These are phyloP conservation scores for Platypus cylindrus DNA, from an alignment of 2,888 invertebrate species.

Conservation along the genomic window DNA sequence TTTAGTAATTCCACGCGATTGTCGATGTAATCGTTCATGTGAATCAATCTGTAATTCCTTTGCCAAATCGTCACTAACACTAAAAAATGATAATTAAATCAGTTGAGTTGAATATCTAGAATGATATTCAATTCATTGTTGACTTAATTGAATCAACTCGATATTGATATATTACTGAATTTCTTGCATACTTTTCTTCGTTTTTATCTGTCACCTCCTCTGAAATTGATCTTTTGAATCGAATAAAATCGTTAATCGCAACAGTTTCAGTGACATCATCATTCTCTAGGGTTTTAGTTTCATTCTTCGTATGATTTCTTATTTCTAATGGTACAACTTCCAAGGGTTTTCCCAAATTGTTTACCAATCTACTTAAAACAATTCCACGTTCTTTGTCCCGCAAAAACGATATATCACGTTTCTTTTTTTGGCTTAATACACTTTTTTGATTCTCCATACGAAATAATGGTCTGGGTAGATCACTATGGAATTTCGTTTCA, in stretches of 20 bases:
- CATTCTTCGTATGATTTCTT: slow-evolving; percentile 11
- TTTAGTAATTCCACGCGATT: slow-evolving; percentile 43
- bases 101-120: no score
- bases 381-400: slow-evolving; percentile 1
- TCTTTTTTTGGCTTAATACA: slow-evolving; percentile 5
- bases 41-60: no score
- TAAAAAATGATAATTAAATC: no score
- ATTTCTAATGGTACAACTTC: slow-evolving; percentile 21
- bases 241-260: slow-evolving; percentile 30
- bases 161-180: no score
- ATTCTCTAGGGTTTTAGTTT: slow-evolving; percentile 3
- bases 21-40: no score
- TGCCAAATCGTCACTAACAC: no score
- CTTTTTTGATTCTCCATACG: no score
- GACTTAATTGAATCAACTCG: no score
- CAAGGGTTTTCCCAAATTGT: slow-evolving; percentile 22
- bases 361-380: slow-evolving; percentile 12
- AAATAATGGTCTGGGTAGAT: slow-evolving; percentile 9
- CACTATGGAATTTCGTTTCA: slow-evolving; percentile 4
- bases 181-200: slow-evolving; percentile 2
- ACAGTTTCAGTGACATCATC: slow-evolving; percentile 10
- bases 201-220: not conserved
- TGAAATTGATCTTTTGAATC: slow-evolving; percentile 23
- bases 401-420: slow-evolving; percentile 4
- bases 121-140: no score